These are phyloP conservation scores for Oryctes rhinoceros DNA, from an alignment of 1,140 invertebrate species.

Conservation along the genomic window DNA sequence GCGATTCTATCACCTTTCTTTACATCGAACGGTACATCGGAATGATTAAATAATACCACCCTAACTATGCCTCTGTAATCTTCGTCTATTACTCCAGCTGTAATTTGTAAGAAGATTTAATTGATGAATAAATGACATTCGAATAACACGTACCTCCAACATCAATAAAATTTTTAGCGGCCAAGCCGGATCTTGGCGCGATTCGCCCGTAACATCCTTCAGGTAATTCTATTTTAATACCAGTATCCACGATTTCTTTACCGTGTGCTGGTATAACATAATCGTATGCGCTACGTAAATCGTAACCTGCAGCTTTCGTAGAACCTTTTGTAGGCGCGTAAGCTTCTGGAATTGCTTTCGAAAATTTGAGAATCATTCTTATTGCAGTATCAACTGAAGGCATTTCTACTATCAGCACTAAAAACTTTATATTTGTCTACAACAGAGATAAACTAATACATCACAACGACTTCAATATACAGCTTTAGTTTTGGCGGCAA, in stretches of 20 bases:
- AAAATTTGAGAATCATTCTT: too few species aligned
- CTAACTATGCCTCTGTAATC: slow-evolving; percentile 95
- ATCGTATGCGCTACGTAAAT: slow-evolving; percentile 92
- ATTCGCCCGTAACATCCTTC: slow-evolving; percentile 93
- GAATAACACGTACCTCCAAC: slow-evolving; percentile 75
- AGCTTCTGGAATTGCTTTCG: slow-evolving; percentile 84
- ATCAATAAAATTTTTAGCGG: slow-evolving; percentile 95
- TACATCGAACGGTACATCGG: slow-evolving; percentile 80
- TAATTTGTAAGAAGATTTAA: slow-evolving; percentile 26
- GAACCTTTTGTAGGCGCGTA: slow-evolving; percentile 84
- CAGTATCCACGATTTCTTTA: slow-evolving; percentile 89
- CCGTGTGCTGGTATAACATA: slow-evolving; percentile 82
- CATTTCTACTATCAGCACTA: too few species aligned
- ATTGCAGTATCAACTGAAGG: too few species aligned
- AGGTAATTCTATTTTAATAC: slow-evolving; percentile 88
- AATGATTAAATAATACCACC: slow-evolving; percentile 94
- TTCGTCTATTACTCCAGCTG: slow-evolving; percentile 92
- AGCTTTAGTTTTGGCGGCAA: too few species aligned
- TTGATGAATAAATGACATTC: background rate
- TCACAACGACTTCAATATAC: too few species aligned
- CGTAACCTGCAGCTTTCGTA: slow-evolving; percentile 86
- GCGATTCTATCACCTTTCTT: slow-evolving; percentile 92
- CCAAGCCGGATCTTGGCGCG: slow-evolving; percentile 95
- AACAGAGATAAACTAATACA: too few species aligned
- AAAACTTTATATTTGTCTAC: too few species aligned